These are phyloP conservation scores for Gephyroberyx darwinii DNA, from an alignment of 2,797 vertebrate species.

Conservation along the genomic window DNA sequence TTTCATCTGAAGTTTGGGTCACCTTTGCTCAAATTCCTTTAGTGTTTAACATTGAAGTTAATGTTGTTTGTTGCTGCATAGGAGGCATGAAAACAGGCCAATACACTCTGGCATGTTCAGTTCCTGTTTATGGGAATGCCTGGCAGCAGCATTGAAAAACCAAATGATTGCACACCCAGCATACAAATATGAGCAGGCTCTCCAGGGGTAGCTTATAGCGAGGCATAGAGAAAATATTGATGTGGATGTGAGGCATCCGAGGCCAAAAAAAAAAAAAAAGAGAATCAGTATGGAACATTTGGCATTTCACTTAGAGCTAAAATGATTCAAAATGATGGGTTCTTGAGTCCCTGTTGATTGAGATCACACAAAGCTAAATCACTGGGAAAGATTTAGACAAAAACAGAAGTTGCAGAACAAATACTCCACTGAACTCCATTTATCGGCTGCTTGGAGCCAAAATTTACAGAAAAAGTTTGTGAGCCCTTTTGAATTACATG, in stretches of 20 bases:
- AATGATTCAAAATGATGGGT: background rate
- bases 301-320: constrained; percentile 2
- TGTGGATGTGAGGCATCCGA: background rate
- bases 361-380: background rate
- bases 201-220: constrained; percentile 6
- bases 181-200: constrained; percentile 16
- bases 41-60: constrained; percentile 2
- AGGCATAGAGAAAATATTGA: constrained; percentile 12
- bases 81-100: constrained; percentile 9
- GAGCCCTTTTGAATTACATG: too few species aligned
- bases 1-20: too few species aligned
- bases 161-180: constrained; percentile 15
- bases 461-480: background rate
- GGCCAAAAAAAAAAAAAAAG: constrained; percentile 1
- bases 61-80: background rate
- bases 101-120: constrained; percentile 14
- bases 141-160: constrained; percentile 19
- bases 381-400: background rate
- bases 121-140: constrained; percentile 26
- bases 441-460: background rate
- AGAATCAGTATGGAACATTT: background rate
- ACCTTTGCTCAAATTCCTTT: background rate
- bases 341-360: background rate
- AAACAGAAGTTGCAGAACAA: background rate
- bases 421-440: background rate